Conservation (phyloP, 2,888 invertebrate genomes). For the Corbicula japonica region DNA sequence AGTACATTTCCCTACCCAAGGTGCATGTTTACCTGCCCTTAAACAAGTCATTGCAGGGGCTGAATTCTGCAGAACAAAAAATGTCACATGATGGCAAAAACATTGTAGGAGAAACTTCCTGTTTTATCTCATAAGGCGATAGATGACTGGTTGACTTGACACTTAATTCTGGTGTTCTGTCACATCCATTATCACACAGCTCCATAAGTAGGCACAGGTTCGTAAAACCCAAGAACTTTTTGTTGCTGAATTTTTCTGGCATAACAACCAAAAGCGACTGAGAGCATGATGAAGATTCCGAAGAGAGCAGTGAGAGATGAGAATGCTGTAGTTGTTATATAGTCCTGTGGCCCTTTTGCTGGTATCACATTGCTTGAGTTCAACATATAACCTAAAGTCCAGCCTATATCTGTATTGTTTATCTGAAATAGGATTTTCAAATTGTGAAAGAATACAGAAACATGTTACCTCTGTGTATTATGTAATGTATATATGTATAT, state of each 20-base stretch:
- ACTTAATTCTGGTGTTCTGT: too few relatives aligned
- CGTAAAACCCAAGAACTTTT: slow-evolving; percentile 56
- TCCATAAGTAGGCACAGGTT: slow-evolving; percentile 68
- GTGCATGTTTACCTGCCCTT: too few relatives aligned
- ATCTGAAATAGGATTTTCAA: slow-evolving; percentile 85
- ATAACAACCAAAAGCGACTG: slow-evolving; percentile 78
- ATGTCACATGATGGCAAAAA: too few relatives aligned
- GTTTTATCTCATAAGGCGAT: too few relatives aligned
- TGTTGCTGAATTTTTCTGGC: slow-evolving; percentile 65
- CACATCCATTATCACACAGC: slow-evolving; percentile 70
- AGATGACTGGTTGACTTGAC: too few relatives aligned
- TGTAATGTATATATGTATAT: too few relatives aligned
- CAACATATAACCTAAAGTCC: slow-evolving; percentile 88
- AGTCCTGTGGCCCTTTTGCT: slow-evolving; percentile 64
- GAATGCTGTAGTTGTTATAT: slow-evolving; percentile 71
- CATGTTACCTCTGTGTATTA: background rate
- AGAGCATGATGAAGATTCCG: slow-evolving; percentile 75
- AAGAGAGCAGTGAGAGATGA: slow-evolving; percentile 78
- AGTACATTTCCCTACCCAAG: too few relatives aligned
- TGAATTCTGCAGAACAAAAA: too few relatives aligned
- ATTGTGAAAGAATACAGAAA: background rate
- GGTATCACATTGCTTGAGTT: slow-evolving; percentile 86
- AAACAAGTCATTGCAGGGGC: too few relatives aligned
- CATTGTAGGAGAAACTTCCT: too few relatives aligned
- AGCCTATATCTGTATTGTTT: slow-evolving; percentile 86